These are phyloP conservation scores for Phrixothrix hirtus DNA, from an alignment of 2,888 invertebrate genomes.

Conservation along the genomic window DNA sequence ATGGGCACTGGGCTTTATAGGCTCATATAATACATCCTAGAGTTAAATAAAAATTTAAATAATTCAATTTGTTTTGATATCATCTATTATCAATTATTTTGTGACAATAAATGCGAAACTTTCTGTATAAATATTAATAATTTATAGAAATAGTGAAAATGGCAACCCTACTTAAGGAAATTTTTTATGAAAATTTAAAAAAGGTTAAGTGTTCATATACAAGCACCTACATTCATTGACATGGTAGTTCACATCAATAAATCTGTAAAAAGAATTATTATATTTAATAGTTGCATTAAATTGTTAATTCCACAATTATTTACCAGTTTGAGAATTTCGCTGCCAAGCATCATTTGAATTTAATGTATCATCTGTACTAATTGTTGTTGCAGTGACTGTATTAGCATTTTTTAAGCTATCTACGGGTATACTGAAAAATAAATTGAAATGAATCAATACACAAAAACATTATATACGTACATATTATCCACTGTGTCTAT, in stretches of 20 bases:
- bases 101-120: too few relatives aligned
- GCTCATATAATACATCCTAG: too few relatives aligned
- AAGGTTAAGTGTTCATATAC: constrained; percentile 35
- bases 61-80: too few relatives aligned
- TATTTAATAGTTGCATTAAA: background rate
- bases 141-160: too few relatives aligned
- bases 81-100: too few relatives aligned
- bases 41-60: too few relatives aligned
- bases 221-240: constrained; percentile 44
- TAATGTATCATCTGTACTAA: constrained; percentile 53
- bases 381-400: constrained; percentile 51
- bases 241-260: constrained; percentile 53
- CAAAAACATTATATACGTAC: constrained; percentile 44
- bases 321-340: constrained; percentile 49
- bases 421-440: constrained; percentile 48
- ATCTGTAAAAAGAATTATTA: constrained; percentile 54
- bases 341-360: constrained; percentile 57
- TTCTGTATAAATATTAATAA: too few relatives aligned
- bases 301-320: constrained; percentile 36
- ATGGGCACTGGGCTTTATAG: too few relatives aligned
- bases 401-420: constrained; percentile 55
- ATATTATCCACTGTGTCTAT: constrained; percentile 54
- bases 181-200: constrained; percentile 23
- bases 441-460: constrained; percentile 11
- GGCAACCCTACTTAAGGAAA: constrained; percentile 37